Evolutionary conservation across 2,888 invertebrate genomes (phyloP), one percentile per base, ranked within the genome.

Genomic region (Hipparchia sbordonii): DNA sequence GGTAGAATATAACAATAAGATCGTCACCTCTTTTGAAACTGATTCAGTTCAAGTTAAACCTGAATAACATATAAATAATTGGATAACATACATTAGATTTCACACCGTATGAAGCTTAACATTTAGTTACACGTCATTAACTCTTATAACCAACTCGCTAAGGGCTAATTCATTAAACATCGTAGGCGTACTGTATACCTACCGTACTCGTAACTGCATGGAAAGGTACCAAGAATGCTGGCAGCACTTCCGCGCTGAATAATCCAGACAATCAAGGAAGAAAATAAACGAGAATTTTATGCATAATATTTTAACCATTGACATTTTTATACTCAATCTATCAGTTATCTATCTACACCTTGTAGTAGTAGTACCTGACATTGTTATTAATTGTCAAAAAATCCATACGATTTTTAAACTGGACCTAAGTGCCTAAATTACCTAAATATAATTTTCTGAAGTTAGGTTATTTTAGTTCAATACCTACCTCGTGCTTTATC

Each of bases 191-290:
- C 12, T 1, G 2, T 9, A 48, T 48, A 6, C 7, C 56, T 56
- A 56, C 56, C 56, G 12, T 5, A 52, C 10, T 10, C 54, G 7
- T 56, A 13, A 56, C 8, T 56, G 8, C 56, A 8, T 56, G 59
- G 59, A 59, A 59, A 9, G 59, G 33, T 59, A 59, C 9, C 7
- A 4, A 59, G 39, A 60, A 10, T 12, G 59, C 39, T 60, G 33
- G 13, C 9, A 33, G 59, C 59, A 60, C 39, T 60, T 60, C 39
- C 59, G 59, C 59, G 39, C 57, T 57, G 13, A 12, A 12, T 39
- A 60, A 60, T 60, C 39, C 59, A 60, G 59, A 39, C 39, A 12
- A 33, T 12, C 59, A 60, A 60, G 59, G 59, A 59, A 59, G 59
- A 9, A 9, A 33, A 33, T 33, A 33, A 59, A 59, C 59, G 39